Evolutionary conservation across 1,140 invertebrate species (phyloP), one percentile per base, ranked within the genome.

Genomic region (Drosophila lacertosa): DNA sequence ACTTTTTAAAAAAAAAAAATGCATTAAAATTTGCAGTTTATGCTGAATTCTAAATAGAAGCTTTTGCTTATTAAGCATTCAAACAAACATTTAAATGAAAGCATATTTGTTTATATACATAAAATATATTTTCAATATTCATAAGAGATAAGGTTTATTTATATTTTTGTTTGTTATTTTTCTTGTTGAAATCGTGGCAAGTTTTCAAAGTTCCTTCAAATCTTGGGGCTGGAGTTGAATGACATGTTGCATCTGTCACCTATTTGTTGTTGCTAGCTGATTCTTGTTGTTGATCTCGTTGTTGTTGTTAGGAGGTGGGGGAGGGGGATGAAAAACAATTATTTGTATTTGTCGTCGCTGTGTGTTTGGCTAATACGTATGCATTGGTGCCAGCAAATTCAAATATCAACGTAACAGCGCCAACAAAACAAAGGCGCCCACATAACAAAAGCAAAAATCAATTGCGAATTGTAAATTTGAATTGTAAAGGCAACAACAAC

Each of bases 381-480:
- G 81, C 50, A 84, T 84, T 84, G 77, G 73, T 86, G 81, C 63
- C 78, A 75, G 50, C n/a, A 53, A 59, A 75, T 84, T 68, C 63
- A 80, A 76, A 75, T 79, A 82, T 70, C 78, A 74, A 70, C 62
- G 79, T 73, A 81, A 81, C 60, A 63, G 18, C 42, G 55, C 35
- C 53, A 40, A 40, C 20, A 10, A 50, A 50, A 62, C 53, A 53
- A 54, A 66, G 48, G 44, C 54, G 48, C 40, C 40, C 64, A 73
- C 50, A 64, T 45, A 66, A 59, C 54, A 37, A 16, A 15, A 40
- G 55, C 24, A 20, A 63, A 76, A 80, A 74, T 79, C 76, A 82
- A 77, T 77, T 81, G 73, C 51, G 55, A 81, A 81, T 78, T 79
- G 70, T 44, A 53, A 83, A 82, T 82, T 83, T 82, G 78, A 82